Percentiles rank a stretch among this genome's conserved stretches.
These are phyloP conservation scores for Paramuricea clavata DNA, from an alignment of 92 coral and sea anemone genomes.

Conservation along the genomic window DNA sequence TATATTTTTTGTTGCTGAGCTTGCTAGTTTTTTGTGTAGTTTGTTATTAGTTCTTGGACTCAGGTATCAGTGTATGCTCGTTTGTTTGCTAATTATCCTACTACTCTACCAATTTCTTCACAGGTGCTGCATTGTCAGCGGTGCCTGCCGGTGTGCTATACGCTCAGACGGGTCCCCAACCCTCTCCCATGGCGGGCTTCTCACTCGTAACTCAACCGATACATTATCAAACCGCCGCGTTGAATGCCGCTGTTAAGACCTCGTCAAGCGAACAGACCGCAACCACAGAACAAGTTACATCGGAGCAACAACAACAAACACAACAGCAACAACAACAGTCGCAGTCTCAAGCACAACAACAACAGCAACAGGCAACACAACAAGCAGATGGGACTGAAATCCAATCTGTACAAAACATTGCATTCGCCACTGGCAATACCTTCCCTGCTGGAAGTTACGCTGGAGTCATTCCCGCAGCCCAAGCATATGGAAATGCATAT, in stretches of 20 bases:
- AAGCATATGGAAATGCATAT: slow-evolving; percentile 82
- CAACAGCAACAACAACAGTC: slow-evolving; percentile 56
- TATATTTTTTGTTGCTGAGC: too few relatives aligned
- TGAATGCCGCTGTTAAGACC: slow-evolving; percentile 78
- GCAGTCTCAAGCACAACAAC: slow-evolving; percentile 75
- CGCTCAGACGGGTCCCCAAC: slow-evolving; percentile 82
- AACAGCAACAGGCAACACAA: slow-evolving; percentile 70
- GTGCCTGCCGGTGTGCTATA: slow-evolving; percentile 80
- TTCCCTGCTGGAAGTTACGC: slow-evolving; percentile 45
- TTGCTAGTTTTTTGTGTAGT: too few relatives aligned
- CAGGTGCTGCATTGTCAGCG: slow-evolving; percentile 82
- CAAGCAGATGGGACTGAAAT: slow-evolving; percentile 76
- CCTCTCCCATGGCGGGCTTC: slow-evolving; percentile 63
- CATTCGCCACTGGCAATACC: slow-evolving; percentile 75
- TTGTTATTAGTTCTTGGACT: too few relatives aligned
- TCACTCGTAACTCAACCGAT: slow-evolving; percentile 95
- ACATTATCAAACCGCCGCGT: slow-evolving; percentile 88
- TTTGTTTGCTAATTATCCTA: too few relatives aligned
- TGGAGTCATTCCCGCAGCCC: slow-evolving; percentile 59
- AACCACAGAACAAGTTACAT: slow-evolving; percentile 78
- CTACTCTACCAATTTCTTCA: neutral
- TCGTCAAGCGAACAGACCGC: slow-evolving; percentile 81
- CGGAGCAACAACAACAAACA: slow-evolving; percentile 74
- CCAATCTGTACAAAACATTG: slow-evolving; percentile 83
- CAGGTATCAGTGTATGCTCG: too few relatives aligned